These are phyloP conservation scores for Lasioglossum morio DNA, from an alignment of 2,888 invertebrate species.

Conservation along the genomic window DNA sequence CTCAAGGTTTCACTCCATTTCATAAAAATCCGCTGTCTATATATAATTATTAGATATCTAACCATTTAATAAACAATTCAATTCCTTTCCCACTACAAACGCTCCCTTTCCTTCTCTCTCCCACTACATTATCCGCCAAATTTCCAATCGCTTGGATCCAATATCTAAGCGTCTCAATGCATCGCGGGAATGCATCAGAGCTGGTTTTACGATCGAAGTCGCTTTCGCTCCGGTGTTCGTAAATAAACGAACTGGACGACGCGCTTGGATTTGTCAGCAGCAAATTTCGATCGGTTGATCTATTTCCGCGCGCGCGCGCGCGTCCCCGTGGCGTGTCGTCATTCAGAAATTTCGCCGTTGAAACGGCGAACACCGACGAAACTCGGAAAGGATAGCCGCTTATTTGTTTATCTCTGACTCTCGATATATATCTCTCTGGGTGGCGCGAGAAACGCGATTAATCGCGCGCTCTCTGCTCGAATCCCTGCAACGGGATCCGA, in stretches of 20 bases:
- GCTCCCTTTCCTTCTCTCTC: no score
- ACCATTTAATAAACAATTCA: no score
- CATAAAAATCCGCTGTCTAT: no score
- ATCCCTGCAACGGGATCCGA: not conserved
- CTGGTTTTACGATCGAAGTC: slow-evolving; percentile 34
- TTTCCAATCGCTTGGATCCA: not conserved
- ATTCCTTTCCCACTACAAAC: no score
- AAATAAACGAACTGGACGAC: slow-evolving; percentile 60
- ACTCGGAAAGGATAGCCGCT: not conserved
- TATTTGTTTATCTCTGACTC: slow-evolving; percentile 61
- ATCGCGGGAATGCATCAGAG: not conserved
- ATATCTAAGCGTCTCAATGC: not conserved
- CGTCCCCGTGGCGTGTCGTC: not conserved
- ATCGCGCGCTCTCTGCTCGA: not conserved
- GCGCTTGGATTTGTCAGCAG: slow-evolving; percentile 52
- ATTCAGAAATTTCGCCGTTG: slow-evolving; percentile 54
- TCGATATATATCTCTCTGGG: slow-evolving; percentile 32
- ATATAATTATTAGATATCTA: no score
- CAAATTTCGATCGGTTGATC: slow-evolving; percentile 53
- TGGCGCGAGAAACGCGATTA: not conserved
- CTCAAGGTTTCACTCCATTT: no score
- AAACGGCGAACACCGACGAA: slow-evolving; percentile 30
- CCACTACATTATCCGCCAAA: no score
- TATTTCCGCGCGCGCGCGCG: slow-evolving; percentile 51
- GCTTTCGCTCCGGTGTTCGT: slow-evolving; percentile 25